phyloP scores from a whole-genome alignment of 2,797 vertebrate species.

The Onychomys torridus region DNA sequence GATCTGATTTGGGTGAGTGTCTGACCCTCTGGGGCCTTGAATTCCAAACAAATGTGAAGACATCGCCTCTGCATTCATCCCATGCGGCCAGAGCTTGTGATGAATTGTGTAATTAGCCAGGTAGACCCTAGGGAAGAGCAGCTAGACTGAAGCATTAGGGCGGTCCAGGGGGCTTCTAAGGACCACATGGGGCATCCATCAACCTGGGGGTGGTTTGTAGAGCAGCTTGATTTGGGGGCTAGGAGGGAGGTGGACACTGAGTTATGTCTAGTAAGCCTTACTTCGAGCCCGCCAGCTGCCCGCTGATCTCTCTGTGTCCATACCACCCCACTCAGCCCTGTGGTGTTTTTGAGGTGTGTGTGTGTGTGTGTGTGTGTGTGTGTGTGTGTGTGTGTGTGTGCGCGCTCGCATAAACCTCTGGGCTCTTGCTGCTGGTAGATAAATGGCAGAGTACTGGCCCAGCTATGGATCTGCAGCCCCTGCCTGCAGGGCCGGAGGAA shows the following conservation, averaged over 20 bases:
- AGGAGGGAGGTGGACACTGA: background rate
- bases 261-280: background rate
- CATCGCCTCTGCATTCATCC: accelerated
- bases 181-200: background rate
- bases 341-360: background rate
- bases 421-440: accelerated
- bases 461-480: background rate
- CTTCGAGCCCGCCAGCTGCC: accelerated
- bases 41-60: background rate
- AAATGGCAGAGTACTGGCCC: background rate
- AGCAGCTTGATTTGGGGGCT: background rate
- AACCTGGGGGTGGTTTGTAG: background rate
- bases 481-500: background rate
- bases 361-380: background rate
- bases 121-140: background rate
- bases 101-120: background rate
- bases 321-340: accelerated
- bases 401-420: accelerated
- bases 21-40: background rate
- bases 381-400: too few species aligned
- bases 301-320: accelerated
- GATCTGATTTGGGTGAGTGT: background rate
- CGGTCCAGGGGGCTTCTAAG: background rate
- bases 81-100: background rate
- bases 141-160: background rate